Evolutionary conservation across 2,113 vertebrate genomes (phyloP).

Genomic region (Brienomyrus brachyistius): DNA sequence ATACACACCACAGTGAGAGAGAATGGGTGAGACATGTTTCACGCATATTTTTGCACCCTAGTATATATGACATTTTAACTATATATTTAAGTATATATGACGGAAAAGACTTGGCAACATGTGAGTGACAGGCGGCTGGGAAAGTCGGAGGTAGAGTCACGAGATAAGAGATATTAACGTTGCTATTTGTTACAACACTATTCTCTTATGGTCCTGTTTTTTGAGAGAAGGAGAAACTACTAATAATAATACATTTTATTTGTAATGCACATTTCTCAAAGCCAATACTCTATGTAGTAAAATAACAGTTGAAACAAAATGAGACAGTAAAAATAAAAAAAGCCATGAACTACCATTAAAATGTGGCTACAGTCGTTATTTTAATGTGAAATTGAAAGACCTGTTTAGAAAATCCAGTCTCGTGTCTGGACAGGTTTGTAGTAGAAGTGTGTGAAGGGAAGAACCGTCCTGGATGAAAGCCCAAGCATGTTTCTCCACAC

Average conservation of each 20-base stretch:
- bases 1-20: not conserved
- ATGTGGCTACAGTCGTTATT: not conserved
- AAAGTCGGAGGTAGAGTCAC: not conserved
- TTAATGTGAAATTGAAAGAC: not conserved
- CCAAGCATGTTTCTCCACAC: not conserved
- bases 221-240: not conserved
- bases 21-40: not conserved
- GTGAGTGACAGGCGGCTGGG: not conserved
- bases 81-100: not conserved
- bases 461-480: not conserved
- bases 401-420: not conserved
- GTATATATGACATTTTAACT: not conserved
- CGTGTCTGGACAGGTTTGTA: not conserved
- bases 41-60: not conserved
- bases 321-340: not conserved
- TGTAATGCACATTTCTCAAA: not conserved
- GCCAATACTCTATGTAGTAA: not conserved
- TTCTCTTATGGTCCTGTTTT: not conserved
- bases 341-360: not conserved
- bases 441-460: not conserved
- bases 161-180: not conserved
- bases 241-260: not conserved
- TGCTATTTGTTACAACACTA: not conserved
- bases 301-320: not conserved
- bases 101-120: not conserved